Percentiles rank a stretch among this genome's conserved stretches.
Evolutionary conservation across 2,113 vertebrate genomes (phyloP).

Genomic region (Tinamus guttatus): DNA sequence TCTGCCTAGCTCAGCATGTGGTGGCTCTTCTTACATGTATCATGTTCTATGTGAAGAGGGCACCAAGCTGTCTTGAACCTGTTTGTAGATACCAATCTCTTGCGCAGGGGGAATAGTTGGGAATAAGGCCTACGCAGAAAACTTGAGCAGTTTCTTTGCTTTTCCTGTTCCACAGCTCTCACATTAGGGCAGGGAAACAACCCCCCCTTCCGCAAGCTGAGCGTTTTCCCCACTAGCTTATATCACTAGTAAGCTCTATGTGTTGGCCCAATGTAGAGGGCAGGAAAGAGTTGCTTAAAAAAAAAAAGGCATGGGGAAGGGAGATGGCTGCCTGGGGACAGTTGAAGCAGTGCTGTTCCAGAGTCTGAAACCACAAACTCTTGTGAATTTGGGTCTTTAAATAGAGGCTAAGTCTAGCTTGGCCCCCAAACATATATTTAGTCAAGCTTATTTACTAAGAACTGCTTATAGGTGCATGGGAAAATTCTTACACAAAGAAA

Average conservation of each 20-base stretch:
- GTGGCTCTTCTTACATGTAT: not conserved
- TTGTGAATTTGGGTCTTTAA: not conserved
- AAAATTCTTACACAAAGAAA: not conserved
- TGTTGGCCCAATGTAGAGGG: not conserved
- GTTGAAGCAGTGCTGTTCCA: not conserved
- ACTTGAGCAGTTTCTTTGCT: accelerated
- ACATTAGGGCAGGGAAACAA: not conserved
- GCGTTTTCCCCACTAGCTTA: not conserved
- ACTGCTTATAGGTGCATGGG: not conserved
- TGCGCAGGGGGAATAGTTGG: not conserved
- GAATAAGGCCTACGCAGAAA: not conserved
- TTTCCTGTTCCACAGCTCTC: not conserved
- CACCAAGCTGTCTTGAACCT: not conserved
- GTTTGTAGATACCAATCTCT: not conserved
- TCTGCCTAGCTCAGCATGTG: not conserved
- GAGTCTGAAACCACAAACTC: not conserved
- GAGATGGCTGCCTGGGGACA: not conserved
- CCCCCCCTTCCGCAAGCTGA: not conserved
- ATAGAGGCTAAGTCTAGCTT: not conserved
- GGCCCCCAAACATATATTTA: not conserved
- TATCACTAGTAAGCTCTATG: not conserved
- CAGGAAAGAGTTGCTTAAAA: not conserved
- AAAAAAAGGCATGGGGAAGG: not conserved
- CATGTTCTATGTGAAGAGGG: not conserved
- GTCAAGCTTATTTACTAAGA: not conserved